phyloP scores from a whole-genome alignment of 2,888 invertebrate species.

The Apamea crenata region DNA sequence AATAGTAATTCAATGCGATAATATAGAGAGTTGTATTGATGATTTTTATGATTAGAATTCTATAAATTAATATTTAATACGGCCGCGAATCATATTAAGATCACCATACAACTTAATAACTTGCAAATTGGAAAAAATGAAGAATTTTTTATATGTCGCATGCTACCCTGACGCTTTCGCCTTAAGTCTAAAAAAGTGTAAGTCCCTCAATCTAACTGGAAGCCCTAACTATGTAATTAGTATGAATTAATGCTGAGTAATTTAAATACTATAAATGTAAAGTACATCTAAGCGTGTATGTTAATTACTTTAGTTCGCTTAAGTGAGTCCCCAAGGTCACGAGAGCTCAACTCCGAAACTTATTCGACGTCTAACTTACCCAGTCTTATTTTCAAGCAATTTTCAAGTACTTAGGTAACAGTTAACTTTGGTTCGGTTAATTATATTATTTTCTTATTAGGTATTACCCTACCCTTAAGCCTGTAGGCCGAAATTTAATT shows the following conservation, averaged over 20 bases:
- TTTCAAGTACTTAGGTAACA: conserved; percentile 43
- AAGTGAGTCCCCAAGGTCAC: conserved; percentile 16
- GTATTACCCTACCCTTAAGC: not conserved
- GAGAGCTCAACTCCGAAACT: conserved; percentile 25
- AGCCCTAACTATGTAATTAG: not conserved
- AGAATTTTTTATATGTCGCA: not conserved
- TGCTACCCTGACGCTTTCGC: not conserved
- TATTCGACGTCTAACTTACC: conserved; percentile 19
- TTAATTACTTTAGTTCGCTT: conserved; percentile 16
- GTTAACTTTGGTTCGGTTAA: conserved; percentile 39
- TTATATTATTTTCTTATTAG: conserved; percentile 48
- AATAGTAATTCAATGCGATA: not conserved
- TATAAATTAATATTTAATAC: not conserved
- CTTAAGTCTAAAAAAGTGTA: too few species aligned
- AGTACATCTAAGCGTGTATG: conserved; percentile 4
- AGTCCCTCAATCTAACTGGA: not conserved
- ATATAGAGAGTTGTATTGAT: not conserved
- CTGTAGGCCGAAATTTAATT: conserved; percentile 6
- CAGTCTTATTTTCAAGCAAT: conserved; percentile 53
- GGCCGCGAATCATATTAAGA: not conserved
- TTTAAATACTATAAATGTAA: conserved; percentile 8
- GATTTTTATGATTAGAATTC: not conserved
- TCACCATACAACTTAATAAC: not conserved
- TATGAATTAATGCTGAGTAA: not conserved
- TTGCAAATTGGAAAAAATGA: not conserved